Conservation (phyloP, 2,888 invertebrate species). For the Apantesis nais region DNA sequence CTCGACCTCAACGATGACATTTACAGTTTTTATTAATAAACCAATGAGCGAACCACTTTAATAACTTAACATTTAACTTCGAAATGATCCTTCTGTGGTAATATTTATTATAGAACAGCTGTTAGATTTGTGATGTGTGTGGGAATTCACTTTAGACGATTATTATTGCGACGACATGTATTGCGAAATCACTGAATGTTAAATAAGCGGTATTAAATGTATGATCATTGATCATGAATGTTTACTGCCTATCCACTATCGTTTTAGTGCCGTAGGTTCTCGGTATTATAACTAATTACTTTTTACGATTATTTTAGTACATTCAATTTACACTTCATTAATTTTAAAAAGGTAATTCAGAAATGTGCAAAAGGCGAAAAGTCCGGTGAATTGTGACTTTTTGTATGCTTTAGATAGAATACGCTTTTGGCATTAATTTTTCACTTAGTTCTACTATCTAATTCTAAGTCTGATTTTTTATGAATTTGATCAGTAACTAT, state of each 20-base stretch:
- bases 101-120: constrained; percentile 22
- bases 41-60: constrained; percentile 30
- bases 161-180: constrained; percentile 16
- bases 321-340: background rate
- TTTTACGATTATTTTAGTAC: constrained; percentile 2
- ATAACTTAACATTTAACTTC: constrained; percentile 36
- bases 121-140: constrained; percentile 35
- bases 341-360: background rate
- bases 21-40: constrained; percentile 39
- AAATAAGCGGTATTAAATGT: constrained; percentile 6
- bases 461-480: no score
- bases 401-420: background rate
- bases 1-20: constrained; percentile 38
- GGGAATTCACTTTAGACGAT: constrained; percentile 32
- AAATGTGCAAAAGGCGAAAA: background rate
- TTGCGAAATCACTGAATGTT: constrained; percentile 17
- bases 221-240: constrained; percentile 6
- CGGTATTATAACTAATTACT: background rate
- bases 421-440: background rate
- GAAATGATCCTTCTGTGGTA: constrained; percentile 31
- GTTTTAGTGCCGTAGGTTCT: constrained; percentile 1
- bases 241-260: background rate
- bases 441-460: background rate
- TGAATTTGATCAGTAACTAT: no score
- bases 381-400: background rate